Evolutionary conservation across 2,888 invertebrate genomes (phyloP), one percentile per base, ranked within the genome.

Genomic region (Timandra comae): DNA sequence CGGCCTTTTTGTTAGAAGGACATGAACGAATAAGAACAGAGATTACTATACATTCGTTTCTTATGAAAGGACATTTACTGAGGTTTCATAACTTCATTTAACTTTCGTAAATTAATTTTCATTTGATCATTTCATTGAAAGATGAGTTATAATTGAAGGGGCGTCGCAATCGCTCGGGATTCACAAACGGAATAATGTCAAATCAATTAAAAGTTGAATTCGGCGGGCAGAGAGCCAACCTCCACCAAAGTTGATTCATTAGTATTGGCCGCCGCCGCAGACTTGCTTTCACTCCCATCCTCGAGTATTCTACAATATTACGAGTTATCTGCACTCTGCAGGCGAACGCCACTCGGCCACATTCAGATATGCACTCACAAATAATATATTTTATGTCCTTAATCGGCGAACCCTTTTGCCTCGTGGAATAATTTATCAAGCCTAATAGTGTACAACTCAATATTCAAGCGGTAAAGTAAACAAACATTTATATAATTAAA

Each of bases 141-240:
- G 73, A 74, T 72, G 75, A 79, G 70, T 77, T 75, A 74, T 77
- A 81, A 79, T 80, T 77, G 77, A 72, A 73, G 72, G 66, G 74
- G 59, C 65, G 64, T 63, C 68, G 67, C 65, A 64, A 71, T 72
- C 64, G 68, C 59, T 62, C 62, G 60, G 63, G 64, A 61, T 69
- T 67, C 75, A 70, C 76, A 77, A 78, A 78, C 66, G 75, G 78
- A 81, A 81, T 82, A 79, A 81, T 80, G 75, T 72, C 71, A 76
- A 81, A 80, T 81, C 81, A 80, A 82, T 81, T 82, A 80, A 80
- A 81, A 81, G 75, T 80, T 81, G 66, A 68, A 72, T 73, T 73
- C 61, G 66, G 56, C 64, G 73, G 72, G 74, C 73, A 67, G 50
- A 57, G 60, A 67, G 75, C 75, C 77, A 71, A 61, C 51, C 59